phyloP scores from a whole-genome alignment of 2,797 vertebrate genomes.

The Sarcoramphus papa region DNA sequence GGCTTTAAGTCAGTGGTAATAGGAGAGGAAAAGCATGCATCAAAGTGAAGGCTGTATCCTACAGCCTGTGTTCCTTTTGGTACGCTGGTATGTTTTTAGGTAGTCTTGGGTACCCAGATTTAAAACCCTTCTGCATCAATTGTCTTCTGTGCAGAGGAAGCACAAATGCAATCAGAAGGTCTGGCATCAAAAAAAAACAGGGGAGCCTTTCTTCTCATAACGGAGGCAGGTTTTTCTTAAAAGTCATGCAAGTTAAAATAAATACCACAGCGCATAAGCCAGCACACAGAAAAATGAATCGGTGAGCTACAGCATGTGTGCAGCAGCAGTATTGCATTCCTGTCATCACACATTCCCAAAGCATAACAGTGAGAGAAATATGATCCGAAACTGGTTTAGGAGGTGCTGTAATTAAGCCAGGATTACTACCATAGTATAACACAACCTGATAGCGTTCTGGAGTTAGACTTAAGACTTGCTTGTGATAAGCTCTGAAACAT shows the following conservation, averaged over 20 bases:
- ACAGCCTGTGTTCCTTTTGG: background rate
- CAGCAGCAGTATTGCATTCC: background rate
- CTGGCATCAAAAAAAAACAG: background rate
- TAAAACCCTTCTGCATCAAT: background rate
- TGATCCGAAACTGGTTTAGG: slow-evolving; percentile 11
- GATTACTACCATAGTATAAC: slow-evolving; percentile 14
- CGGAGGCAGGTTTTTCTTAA: slow-evolving; percentile 7
- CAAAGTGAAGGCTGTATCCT: background rate
- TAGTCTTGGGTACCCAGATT: background rate
- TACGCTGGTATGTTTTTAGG: background rate
- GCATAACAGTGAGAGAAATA: slow-evolving; percentile 1
- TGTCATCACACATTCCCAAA: slow-evolving; percentile 17
- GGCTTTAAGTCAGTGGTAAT: background rate
- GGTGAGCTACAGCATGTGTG: background rate
- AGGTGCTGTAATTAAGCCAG: slow-evolving; percentile 30
- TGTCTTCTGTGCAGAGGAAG: background rate
- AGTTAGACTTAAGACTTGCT: background rate
- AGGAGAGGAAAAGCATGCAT: background rate
- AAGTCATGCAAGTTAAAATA: slow-evolving; percentile 22
- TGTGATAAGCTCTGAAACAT: background rate
- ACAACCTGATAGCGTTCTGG: background rate
- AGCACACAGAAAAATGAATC: background rate
- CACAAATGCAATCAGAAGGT: background rate
- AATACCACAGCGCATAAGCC: background rate
- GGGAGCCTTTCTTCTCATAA: slow-evolving; percentile 12